Evolutionary conservation across 1,140 invertebrate genomes (phyloP), one percentile per base, ranked within the genome.

Genomic region (Panagrolaimus sp.): DNA sequence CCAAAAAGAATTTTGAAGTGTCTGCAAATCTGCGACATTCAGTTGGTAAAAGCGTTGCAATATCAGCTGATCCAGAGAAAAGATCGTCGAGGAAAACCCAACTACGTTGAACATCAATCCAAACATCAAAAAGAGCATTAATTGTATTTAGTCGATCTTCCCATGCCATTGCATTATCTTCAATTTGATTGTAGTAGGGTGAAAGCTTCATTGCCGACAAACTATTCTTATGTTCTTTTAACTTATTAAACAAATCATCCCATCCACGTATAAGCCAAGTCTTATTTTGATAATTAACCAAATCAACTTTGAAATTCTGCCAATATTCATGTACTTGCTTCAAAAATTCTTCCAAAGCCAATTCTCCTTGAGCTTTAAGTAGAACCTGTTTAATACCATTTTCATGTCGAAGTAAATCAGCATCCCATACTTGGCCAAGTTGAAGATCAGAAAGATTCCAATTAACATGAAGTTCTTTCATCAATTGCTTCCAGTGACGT

Each of bases 81-180:
- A 99, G 97, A 4, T 96, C 96, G 85, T 99, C 96, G 23, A 99
- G 85, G 84, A 99, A 99, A 0, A 99, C 95, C 96, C 96, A 99
- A 67, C 96, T 89, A 69, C 95, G 87, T 83, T 99, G 96, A 0
- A 99, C 96, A 85, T 99, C 96, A 82, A 99, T 99, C 96, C 96
- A 99, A 0, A 98, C 93, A 85, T 99, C 96, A 84, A 98, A 99
- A 13, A 98, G 84, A 0, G 93, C 92, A 84, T 96, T 96, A 76
- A 98, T 98, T 42, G 94, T 87, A 83, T 99, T 98, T 68, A 99
- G 85, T 84, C 98, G 98, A 80, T 99, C 96, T 84, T 99, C 96
- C 96, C 96, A 99, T 0, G 93, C 91, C 0, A 95, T 84, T 0
- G 96, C 93, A 86, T 99, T 96, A 85, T 99, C 96, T 87, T 98